Conservation (phyloP, 2,888 invertebrate genomes). For the Stictocephala bisonia region DNA sequence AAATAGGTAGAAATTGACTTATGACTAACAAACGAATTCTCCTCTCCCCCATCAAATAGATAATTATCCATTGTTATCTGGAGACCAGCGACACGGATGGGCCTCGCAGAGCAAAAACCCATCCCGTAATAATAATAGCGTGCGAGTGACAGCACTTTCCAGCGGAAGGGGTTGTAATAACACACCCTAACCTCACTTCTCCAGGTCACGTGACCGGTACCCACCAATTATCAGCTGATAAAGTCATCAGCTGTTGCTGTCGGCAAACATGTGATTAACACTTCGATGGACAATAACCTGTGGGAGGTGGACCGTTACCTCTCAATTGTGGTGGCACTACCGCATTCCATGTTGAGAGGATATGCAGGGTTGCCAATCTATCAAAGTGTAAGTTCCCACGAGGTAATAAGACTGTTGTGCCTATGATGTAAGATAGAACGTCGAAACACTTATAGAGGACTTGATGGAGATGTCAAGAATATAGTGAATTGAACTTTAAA, state of each 20-base stretch:
- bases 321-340: no score
- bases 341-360: slow-evolving; percentile 1
- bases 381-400: slow-evolving; percentile 17
- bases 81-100: slow-evolving; percentile 11
- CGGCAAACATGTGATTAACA: slow-evolving; percentile 35
- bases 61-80: no score
- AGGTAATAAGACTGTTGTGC: no score
- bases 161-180: slow-evolving; percentile 16
- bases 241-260: slow-evolving; percentile 35
- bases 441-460: no score
- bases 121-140: slow-evolving; percentile 19
- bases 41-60: no score
- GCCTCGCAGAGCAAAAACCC: slow-evolving; percentile 23
- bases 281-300: slow-evolving; percentile 25
- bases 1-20: no score
- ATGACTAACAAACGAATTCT: no score
- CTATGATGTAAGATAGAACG: no score
- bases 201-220: neutral
- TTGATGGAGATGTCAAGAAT: no score
- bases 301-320: slow-evolving; percentile 9
- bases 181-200: slow-evolving; percentile 1
- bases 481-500: no score
- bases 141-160: slow-evolving; percentile 23
- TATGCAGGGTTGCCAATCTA: neutral
- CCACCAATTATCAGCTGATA: slow-evolving; percentile 41